These are phyloP conservation scores for Diplosoma virens DNA, from an alignment of 23 tunicate species.

Conservation along the genomic window DNA sequence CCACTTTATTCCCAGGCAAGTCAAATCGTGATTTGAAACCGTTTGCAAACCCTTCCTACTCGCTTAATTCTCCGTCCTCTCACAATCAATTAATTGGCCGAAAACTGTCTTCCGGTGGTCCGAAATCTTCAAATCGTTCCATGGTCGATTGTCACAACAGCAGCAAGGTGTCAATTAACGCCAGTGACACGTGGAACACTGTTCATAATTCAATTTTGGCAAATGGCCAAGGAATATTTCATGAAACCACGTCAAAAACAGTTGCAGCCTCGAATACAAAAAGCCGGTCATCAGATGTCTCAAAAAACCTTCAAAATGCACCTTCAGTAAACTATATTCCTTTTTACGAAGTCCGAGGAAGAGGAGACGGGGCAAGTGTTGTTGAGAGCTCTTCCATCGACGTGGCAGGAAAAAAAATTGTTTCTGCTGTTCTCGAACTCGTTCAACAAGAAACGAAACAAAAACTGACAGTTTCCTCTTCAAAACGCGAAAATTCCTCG, in stretches of 20 bases:
- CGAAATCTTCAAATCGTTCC: neutral
- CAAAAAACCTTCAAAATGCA: neutral
- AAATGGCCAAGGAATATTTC: conserved; percentile 64
- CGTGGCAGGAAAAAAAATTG: conserved; percentile 60
- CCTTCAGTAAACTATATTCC: conserved; percentile 68
- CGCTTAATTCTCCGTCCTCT: neutral
- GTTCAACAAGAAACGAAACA: neutral
- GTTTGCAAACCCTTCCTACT: conserved; percentile 32
- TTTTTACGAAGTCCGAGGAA: conserved; percentile 55
- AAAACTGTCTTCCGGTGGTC: neutral
- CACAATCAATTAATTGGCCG: neutral
- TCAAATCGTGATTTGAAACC: conserved; percentile 35
- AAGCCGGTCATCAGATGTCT: neutral
- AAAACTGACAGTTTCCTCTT: neutral
- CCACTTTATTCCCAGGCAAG: neutral
- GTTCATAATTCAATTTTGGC: conserved; percentile 69
- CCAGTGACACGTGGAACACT: conserved; percentile 47
- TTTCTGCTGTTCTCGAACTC: neutral
- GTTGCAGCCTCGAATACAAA: neutral
- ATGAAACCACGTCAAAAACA: conserved; percentile 16
- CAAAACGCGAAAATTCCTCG: neutral
- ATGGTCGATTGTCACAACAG: neutral
- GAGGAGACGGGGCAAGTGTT: conserved; percentile 74
- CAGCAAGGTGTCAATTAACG: neutral
- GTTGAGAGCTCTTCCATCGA: conserved; percentile 51